Base-by-base conservation (phyloP, 2,797 vertebrate genomes). In the Neosilurus hyrtlii region DNA sequence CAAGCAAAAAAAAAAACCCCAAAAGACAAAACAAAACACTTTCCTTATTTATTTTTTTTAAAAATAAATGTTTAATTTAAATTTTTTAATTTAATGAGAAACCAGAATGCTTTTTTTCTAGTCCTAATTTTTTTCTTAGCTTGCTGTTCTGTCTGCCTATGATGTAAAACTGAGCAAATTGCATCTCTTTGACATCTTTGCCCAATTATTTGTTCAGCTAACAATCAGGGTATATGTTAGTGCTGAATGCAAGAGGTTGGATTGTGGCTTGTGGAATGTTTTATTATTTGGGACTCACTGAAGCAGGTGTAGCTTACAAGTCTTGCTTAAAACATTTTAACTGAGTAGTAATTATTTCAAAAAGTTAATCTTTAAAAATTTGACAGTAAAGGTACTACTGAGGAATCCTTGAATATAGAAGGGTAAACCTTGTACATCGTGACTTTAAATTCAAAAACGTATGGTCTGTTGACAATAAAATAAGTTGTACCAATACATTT, bases 171-270 rank as follows among this genome's bases (percentile, higher is more conserved):
- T 80, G 71, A 80, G 85, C 76, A 83, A 86, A 88, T 26, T 77
- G 14, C 67, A 30, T 30, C 30, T 86, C 10, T 71, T 43, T 18
- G 49, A 56, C 54, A 84, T 75, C 70, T 15, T 35, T 82, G 79
- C 24, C 70, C 74, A 84, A 83, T 84, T 87, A 87, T 88, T 88
- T 86, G 86, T 56, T 67, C 59, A 81, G 80, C 59, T 86, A 81
- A 84, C 74, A 62, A 70, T 85, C 51, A 79, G 30, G 59, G 84
- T 26, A 72, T 9, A 8, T 51, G 51, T 30, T 59, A 79, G 37
- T 78, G 71, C 68, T 52, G 43, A 80, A 56, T 77, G 76, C 81
- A 79, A 71, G 12, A 71, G 24, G 12, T 10, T 62, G 37, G 74
- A 22, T 18, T 78, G 61, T 63, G 37, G 59, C 37, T 77, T 15